Evolutionary conservation across 2,888 invertebrate genomes (phyloP).

Genomic region (Drosophila barbarae): DNA sequence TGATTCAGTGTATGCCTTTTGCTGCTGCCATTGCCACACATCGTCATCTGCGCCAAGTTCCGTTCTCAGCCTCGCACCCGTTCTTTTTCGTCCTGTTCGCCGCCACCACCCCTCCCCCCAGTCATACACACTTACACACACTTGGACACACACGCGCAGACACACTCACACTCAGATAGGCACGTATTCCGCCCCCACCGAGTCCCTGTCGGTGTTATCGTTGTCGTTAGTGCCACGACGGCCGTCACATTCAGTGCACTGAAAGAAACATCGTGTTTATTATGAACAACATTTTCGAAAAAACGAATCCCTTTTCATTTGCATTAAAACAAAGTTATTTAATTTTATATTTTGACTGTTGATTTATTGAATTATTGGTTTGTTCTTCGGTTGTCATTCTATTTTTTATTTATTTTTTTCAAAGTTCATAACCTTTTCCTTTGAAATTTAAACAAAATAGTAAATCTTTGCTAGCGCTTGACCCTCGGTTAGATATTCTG

Average conservation of each 20-base stretch:
- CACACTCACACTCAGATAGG: slow-evolving; percentile 22
- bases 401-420: background rate
- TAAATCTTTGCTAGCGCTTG: too few relatives aligned
- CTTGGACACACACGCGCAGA: slow-evolving; percentile 5
- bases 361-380: background rate
- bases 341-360: background rate
- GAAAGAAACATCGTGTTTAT: background rate
- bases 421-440: background rate
- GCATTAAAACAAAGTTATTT: background rate
- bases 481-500: too few relatives aligned
- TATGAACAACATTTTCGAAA: background rate
- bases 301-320: background rate
- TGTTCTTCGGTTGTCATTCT: background rate
- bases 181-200: slow-evolving; percentile 20
- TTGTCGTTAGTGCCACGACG: slow-evolving; percentile 56
- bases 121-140: slow-evolving; percentile 2
- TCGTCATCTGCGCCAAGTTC: slow-evolving; percentile 57
- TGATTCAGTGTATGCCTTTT: slow-evolving; percentile 46
- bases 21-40: slow-evolving; percentile 56
- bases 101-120: slow-evolving; percentile 5
- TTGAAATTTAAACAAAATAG: too few relatives aligned
- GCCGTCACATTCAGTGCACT: slow-evolving; percentile 25
- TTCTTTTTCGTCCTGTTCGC: slow-evolving; percentile 26
- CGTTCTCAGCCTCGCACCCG: slow-evolving; percentile 40
- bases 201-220: slow-evolving; percentile 48